Evolutionary conservation across 2,797 vertebrate species (phyloP), one percentile per base, ranked within the genome.

Genomic region (Limosa lapponica): DNA sequence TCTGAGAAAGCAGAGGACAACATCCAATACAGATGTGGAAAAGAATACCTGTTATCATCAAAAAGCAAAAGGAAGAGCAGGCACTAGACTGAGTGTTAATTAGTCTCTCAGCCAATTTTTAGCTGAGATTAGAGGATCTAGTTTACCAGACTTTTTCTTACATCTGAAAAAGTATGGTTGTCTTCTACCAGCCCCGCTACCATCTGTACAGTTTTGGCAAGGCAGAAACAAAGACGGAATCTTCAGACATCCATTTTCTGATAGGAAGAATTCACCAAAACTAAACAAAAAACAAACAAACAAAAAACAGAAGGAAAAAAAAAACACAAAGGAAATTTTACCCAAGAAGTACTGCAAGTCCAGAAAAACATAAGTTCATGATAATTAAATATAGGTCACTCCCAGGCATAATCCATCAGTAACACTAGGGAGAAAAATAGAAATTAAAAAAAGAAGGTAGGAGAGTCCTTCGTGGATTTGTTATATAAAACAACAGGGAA

Each of bases 291-390:
- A 41, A 41, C 43, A 34, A 51, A 16, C 8, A 24, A 34, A 32
- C 8, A 51, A 16, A 28, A 16, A 27, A 62, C 55, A 8, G 8
- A 18, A 34, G 8, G 18, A n/a, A 52, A 14, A 34, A 59, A 23
- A 37, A 25, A 17, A 27, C 34, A 27, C 27, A 0, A 30, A 49
- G 2, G 4, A 85, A 83, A 74, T 51, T 55, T 36, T 4, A 41
- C 25, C 10, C 16, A 3, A 49, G 72, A 77, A 25, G 7, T 27
- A 23, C 6, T 1, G 0, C 7, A 34, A 62, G 6, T 32, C 25
- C 34, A 80, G 24, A 85, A 85, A 82, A 48, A 0, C 2, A 8
- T 52, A 65, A 65, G 22, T 7, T 18, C 9, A 16, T 72, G 30
- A 43, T 49, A 57, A 75, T 39, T 69, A 69, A 65, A 84, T 67